Evolutionary conservation across 2,113 vertebrate species (phyloP).

Genomic region (Cyprinodon brontotheroides): DNA sequence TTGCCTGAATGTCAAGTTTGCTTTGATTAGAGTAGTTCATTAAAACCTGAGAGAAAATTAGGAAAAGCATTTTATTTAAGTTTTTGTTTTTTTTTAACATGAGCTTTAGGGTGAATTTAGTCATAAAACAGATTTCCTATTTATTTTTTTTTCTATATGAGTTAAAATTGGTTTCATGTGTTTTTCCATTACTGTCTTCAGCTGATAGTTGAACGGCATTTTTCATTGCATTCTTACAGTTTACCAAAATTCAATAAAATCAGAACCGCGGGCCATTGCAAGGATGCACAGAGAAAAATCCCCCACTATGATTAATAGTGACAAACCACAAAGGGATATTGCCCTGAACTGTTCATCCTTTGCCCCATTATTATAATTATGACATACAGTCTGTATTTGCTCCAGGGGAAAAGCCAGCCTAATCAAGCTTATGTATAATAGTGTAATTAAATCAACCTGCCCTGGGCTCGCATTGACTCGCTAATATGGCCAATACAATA

Average conservation of each 20-base stretch:
- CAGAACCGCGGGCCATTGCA: conserved; percentile 40
- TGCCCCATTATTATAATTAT: conserved; percentile 91
- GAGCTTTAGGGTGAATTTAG: conserved; percentile 81
- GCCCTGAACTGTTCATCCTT: conserved; percentile 89
- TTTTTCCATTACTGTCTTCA: conserved; percentile 11
- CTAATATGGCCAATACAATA: conserved; percentile 86
- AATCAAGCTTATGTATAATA: conserved; percentile 78
- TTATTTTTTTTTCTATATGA: conserved; percentile 10
- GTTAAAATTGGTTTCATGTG: conserved; percentile 12
- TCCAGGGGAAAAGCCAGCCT: conserved; percentile 83
- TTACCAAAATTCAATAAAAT: conserved; percentile 64
- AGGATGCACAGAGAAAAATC: conserved; percentile 45
- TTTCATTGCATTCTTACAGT: conserved; percentile 42
- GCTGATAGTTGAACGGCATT: conserved; percentile 12
- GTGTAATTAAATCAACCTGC: conserved; percentile 86
- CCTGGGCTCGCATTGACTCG: conserved; percentile 85
- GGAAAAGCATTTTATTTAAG: conserved; percentile 27
- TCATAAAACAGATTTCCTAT: conserved; percentile 59
- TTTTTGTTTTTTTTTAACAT: background rate
- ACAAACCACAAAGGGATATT: conserved; percentile 78
- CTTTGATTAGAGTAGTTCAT: conserved; percentile 70
- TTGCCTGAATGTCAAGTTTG: conserved; percentile 76
- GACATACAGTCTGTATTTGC: conserved; percentile 85
- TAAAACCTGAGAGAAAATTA: conserved; percentile 56
- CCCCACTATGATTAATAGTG: conserved; percentile 59